A percentile compares a stretch with the other conserved stretches of the same genome.
These are phyloP conservation scores for Macrosteles quadrilineatus DNA, from an alignment of 1,140 invertebrate species.

Conservation along the genomic window DNA sequence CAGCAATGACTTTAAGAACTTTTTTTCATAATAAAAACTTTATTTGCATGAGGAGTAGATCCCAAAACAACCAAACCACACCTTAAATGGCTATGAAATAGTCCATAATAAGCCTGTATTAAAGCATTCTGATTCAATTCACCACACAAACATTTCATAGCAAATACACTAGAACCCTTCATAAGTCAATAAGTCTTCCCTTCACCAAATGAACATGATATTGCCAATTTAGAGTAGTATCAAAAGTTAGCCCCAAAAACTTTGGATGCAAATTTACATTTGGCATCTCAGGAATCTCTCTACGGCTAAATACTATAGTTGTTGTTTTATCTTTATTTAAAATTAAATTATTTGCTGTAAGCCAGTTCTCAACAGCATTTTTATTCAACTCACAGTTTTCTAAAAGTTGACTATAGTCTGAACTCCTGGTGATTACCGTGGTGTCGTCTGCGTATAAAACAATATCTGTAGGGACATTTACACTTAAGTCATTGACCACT, in stretches of 20 bases:
- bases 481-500: constrained; percentile 6
- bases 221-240: not conserved
- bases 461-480: constrained; percentile 18
- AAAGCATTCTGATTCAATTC: too few species aligned
- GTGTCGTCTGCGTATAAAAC: constrained; percentile 20
- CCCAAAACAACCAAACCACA: too few species aligned
- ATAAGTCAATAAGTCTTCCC: too few species aligned
- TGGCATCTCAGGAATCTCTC: not conserved
- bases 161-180: too few species aligned
- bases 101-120: too few species aligned
- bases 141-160: too few species aligned
- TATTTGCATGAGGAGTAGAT: too few species aligned
- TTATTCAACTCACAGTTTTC: not conserved
- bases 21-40: too few species aligned
- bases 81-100: too few species aligned
- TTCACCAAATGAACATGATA: too few species aligned
- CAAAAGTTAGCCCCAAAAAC: constrained; percentile 1
- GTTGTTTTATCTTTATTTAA: too few species aligned
- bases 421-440: constrained; percentile 13
- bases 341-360: not conserved
- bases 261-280: not conserved
- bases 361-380: not conserved
- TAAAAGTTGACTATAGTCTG: constrained; percentile 19
- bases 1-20: too few species aligned
- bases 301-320: not conserved